phyloP scores from a whole-genome alignment of 1,140 invertebrate genomes.

The Pogonomyrmex barbatus region DNA sequence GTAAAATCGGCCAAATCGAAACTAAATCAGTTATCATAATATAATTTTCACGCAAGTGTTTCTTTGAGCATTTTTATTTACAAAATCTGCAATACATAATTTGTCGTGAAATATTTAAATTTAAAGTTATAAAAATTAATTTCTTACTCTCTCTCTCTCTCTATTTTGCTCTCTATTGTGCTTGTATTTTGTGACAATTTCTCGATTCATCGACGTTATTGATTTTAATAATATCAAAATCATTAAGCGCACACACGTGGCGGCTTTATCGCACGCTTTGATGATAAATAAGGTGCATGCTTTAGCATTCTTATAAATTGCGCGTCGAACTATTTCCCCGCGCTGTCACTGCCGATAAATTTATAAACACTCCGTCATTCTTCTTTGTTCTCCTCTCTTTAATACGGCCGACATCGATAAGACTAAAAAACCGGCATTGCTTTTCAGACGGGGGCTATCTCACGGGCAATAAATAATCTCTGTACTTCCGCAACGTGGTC shows the following conservation, averaged over 20 bases:
- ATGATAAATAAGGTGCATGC: slow-evolving; percentile 45
- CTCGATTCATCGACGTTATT: slow-evolving; percentile 18
- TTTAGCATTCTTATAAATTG: slow-evolving; percentile 58
- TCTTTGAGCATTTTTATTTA: slow-evolving; percentile 23
- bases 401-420: slow-evolving; percentile 52
- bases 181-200: slow-evolving; percentile 25
- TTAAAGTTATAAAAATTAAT: slow-evolving; percentile 13
- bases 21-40: neutral
- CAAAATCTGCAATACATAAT: neutral
- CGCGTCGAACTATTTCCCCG: slow-evolving; percentile 52
- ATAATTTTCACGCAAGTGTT: neutral
- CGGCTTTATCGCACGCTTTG: slow-evolving; percentile 41
- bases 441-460: slow-evolving; percentile 38
- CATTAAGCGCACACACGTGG: slow-evolving; percentile 20
- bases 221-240: slow-evolving; percentile 50
- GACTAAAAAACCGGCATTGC: slow-evolving; percentile 47
- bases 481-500: slow-evolving; percentile 3
- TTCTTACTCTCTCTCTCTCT: neutral
- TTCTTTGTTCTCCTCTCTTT: slow-evolving; percentile 41
- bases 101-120: neutral
- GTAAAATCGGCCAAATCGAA: neutral
- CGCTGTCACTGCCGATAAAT: slow-evolving; percentile 51
- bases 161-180: neutral
- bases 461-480: slow-evolving; percentile 48
- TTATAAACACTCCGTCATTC: slow-evolving; percentile 51